Base-by-base conservation (phyloP, 1,140 invertebrate genomes). In the Diorhabda carinulata region DNA sequence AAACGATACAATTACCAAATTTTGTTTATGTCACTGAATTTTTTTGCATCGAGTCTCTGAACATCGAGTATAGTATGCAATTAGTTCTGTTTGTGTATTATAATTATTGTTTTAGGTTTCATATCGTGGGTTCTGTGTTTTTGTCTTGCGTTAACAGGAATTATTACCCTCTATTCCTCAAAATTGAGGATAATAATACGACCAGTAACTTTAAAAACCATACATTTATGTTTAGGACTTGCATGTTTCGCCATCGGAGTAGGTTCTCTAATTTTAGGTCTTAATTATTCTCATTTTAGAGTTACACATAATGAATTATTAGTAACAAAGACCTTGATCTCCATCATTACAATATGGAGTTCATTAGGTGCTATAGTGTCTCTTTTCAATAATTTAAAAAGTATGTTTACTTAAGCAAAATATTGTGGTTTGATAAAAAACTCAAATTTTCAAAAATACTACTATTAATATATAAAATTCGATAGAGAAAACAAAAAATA, bases 201-300 rank as follows among this genome's bases (percentile, higher is more conserved):
- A 7, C 43, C 58, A 10, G 61, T 70, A 41, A 72, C 45, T 42
- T 70, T 68, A 5, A 77, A 77, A 69, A 61, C 70, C n/a, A 40
- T 72, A 8, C 76, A 77, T 61, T 75, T 76, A 47, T 63, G 70
- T 9, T 3, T 77, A 6, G 74, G 76, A 56, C 65, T 75, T 3
- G 64, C 71, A 57, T 73, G 73, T 3, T 77, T 73, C 56, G 58
- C 62, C 5, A 68, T 76, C 3, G 76, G 76, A 5, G 72, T 77
- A 40, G 45, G 66, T 2, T 76, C 74, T 71, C 66, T 77, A 25
- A 69, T 63, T 64, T 74, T 64, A 60, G 73, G 67, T 3, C 76
- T 65, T 58, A 74, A 76, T 57, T 74, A 71, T 56, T 56, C 47
- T 7, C 25, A 25, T 41, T 65, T 65, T 40, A 4, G 25, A n/a